A percentile compares a stretch with the other conserved stretches of the same genome.
phyloP scores from a whole-genome alignment of 2,888 invertebrate species.

The Bombylius discolor region DNA sequence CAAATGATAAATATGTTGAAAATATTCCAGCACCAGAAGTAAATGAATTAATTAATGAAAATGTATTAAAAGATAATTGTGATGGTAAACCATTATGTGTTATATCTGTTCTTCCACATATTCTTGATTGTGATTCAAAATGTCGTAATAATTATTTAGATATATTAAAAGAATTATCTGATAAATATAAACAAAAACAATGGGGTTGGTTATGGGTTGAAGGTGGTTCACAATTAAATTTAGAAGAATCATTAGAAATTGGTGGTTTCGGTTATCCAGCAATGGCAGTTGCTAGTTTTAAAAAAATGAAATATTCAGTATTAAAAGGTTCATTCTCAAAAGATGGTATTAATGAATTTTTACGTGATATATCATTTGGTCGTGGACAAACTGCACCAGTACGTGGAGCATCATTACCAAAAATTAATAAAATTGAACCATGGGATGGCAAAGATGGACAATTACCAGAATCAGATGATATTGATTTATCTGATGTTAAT shows the following conservation, averaged over 20 bases:
- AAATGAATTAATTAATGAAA: slow-evolving; percentile 48
- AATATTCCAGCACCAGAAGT: slow-evolving; percentile 86
- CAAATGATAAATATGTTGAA: slow-evolving; percentile 69
- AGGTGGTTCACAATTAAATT: slow-evolving; percentile 66
- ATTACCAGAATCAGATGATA: slow-evolving; percentile 62
- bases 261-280: slow-evolving; percentile 99
- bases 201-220: slow-evolving; percentile 99
- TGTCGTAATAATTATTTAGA: slow-evolving; percentile 81
- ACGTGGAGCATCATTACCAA: slow-evolving; percentile 67
- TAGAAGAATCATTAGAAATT: slow-evolving; percentile 84
- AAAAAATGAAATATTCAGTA: slow-evolving; percentile 93
- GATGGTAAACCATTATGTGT: slow-evolving; percentile 82
- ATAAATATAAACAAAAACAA: slow-evolving; percentile 84
- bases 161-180: slow-evolving; percentile 59
- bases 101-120: slow-evolving; percentile 83
- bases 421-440: slow-evolving; percentile 49
- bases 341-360: slow-evolving; percentile 90
- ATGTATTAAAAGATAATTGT: slow-evolving; percentile 60
- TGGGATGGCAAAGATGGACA: slow-evolving; percentile 96
- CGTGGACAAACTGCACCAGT: slow-evolving; percentile 84
- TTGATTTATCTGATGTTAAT: slow-evolving; percentile 81
- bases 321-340: slow-evolving; percentile 88
- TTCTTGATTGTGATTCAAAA: slow-evolving; percentile 86
- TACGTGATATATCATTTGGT: slow-evolving; percentile 83
- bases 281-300: slow-evolving; percentile 89